Conservation (phyloP, 2,797 vertebrate genomes). For the Lepilemur septentrionalis region DNA sequence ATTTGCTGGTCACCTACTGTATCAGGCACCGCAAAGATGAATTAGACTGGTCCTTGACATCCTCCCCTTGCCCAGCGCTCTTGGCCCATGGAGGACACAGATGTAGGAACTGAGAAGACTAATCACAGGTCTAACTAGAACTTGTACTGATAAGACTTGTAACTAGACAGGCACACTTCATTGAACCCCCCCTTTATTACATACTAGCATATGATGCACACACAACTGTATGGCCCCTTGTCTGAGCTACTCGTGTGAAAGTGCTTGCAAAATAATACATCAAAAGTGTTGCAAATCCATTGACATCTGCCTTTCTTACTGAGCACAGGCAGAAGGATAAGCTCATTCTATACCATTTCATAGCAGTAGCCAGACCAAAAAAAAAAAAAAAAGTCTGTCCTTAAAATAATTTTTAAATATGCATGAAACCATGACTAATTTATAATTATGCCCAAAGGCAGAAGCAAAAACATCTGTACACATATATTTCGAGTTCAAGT, state of each 20-base stretch:
- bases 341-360: neutral
- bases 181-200: neutral
- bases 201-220: neutral
- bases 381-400: neutral
- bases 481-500: constrained; percentile 26
- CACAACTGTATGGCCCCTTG: neutral
- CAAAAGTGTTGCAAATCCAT: neutral
- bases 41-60: neutral
- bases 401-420: constrained; percentile 51
- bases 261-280: neutral
- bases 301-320: neutral
- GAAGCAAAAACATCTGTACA: constrained; percentile 39
- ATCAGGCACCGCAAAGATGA: neutral
- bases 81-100: neutral
- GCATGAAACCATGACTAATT: constrained; percentile 44
- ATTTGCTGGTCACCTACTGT: neutral
- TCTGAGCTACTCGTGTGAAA: neutral
- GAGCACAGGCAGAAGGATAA: neutral
- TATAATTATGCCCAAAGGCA: constrained; percentile 36
- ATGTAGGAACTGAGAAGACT: neutral
- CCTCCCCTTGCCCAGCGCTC: neutral
- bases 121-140: neutral
- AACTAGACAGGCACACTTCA: neutral
- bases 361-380: neutral
- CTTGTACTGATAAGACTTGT: neutral